Conservation (phyloP, 2,888 invertebrate species). For the Hoplodrina blanda region DNA sequence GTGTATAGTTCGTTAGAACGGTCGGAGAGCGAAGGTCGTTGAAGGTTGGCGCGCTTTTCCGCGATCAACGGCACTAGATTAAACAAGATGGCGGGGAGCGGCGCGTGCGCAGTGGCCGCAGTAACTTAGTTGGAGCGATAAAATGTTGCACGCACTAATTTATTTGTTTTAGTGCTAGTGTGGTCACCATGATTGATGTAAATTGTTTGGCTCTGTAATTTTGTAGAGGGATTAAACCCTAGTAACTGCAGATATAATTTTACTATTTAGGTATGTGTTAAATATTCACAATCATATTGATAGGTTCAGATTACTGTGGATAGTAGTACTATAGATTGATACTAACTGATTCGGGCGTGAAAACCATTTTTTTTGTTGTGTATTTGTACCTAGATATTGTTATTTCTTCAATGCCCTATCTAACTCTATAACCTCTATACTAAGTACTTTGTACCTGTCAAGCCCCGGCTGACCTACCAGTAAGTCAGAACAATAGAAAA, state of each 20-base stretch:
- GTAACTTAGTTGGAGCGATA: constrained; percentile 78
- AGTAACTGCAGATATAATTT: not conserved
- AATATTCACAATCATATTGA: too few species aligned
- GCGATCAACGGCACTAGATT: constrained; percentile 90
- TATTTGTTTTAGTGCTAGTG: constrained; percentile 58
- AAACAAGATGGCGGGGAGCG: constrained; percentile 89
- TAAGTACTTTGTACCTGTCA: too few species aligned
- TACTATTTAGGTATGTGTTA: too few species aligned
- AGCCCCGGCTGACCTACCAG: too few species aligned
- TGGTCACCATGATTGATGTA: constrained; percentile 22
- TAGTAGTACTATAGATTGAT: too few species aligned
- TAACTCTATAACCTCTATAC: too few species aligned
- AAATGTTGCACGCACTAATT: constrained; percentile 74
- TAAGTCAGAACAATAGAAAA: too few species aligned
- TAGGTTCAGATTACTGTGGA: too few species aligned
- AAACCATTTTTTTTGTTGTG: too few species aligned
- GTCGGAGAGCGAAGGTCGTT: constrained; percentile 90
- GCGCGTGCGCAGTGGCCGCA: constrained; percentile 87
- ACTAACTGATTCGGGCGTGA: too few species aligned
- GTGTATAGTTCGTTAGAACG: constrained; percentile 76
- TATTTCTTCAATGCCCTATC: too few species aligned
- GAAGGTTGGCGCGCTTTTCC: constrained; percentile 91
- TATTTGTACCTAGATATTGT: too few species aligned
- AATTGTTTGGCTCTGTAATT: constrained; percentile 11
- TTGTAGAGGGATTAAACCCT: not conserved